Evolutionary conservation across 2,888 invertebrate species (phyloP), one percentile per base, ranked within the genome.

Genomic region (Muschampia plurimacula): DNA sequence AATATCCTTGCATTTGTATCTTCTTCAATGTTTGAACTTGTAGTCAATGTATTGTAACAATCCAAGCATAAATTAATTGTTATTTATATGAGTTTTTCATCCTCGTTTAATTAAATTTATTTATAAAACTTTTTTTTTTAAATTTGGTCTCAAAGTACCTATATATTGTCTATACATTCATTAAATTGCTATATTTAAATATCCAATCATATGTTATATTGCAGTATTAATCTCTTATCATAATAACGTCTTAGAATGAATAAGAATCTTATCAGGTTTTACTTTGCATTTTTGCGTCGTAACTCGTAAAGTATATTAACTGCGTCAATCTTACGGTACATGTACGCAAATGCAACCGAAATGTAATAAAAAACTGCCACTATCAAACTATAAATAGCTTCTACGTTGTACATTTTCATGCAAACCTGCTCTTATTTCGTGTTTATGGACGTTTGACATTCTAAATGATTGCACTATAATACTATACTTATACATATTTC

Each of bases 291-390:
- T 41, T 55, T 69, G 49, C 63, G 69, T 55, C 63, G 39, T 55
- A 41, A 41, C 15, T 55, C 52, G 28, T 55, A 39, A 28, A 22
- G 39, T 63, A 41, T 41, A 28, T n/a, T 22, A 44, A 66, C 52
- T 63, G 49, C 70, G 70, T 70, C 68, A 68, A 55, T 41, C 39
- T 22, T 55, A 70, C 67, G 55, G 15, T 55, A 57, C 41, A 55
- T 13, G 9, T 57, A 57, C 70, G 64, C 44, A 63, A 15, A 60
- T 69, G 41, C 69, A 55, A 22, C 28, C 12, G 52, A 49, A 57
- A 55, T n/a, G 36, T 36, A 32, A 70, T 70, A 70, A 70, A 70
- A 63, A 22, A 46, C 59, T 36, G 55, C 55, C 55, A 55, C 55
- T 55, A 55, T 55, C 55, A 22, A 22, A 59, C 41, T 41, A 63